phyloP scores from a whole-genome alignment of 2,797 vertebrate species.

The Onychomys arenicola region DNA sequence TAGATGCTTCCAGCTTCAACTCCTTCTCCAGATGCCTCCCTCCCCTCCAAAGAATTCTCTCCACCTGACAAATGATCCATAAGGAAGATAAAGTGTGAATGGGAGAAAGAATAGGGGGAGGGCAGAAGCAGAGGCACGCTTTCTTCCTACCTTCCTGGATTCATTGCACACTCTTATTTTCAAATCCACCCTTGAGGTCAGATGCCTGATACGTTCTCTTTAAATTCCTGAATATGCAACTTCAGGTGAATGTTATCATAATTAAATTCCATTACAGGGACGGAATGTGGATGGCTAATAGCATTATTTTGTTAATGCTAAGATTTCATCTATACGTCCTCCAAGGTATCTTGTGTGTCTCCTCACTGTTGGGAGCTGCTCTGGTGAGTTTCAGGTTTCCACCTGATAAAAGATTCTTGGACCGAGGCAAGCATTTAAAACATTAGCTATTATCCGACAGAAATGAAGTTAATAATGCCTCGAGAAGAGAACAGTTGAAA shows the following conservation, averaged over 20 bases:
- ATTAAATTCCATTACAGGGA: constrained; percentile 74
- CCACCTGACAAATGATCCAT: background rate
- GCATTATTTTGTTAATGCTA: background rate
- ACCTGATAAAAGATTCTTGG: constrained; percentile 79
- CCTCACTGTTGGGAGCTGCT: constrained; percentile 1
- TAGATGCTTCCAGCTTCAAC: background rate
- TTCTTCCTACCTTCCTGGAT: background rate
- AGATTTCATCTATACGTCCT: constrained; percentile 70
- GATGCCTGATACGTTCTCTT: constrained; percentile 30
- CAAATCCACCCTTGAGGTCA: background rate
- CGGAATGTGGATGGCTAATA: constrained; percentile 22
- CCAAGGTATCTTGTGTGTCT: constrained; percentile 21
- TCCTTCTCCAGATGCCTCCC: background rate
- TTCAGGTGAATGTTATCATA: constrained; percentile 32
- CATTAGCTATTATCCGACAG: constrained; percentile 41
- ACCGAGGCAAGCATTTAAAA: constrained; percentile 55
- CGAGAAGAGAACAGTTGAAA: background rate
- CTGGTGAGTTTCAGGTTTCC: constrained; percentile 67
- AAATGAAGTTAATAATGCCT: constrained; percentile 56
- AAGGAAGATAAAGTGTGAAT: background rate
- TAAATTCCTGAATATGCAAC: background rate
- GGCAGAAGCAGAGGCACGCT: background rate
- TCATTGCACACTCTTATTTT: constrained; percentile 26
- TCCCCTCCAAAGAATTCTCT: background rate
- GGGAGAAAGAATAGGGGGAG: fast-evolving